Evolutionary conservation across 1,140 invertebrate genomes (phyloP), one percentile per base, ranked within the genome.

Genomic region (Leptinotarsa lineolata): DNA sequence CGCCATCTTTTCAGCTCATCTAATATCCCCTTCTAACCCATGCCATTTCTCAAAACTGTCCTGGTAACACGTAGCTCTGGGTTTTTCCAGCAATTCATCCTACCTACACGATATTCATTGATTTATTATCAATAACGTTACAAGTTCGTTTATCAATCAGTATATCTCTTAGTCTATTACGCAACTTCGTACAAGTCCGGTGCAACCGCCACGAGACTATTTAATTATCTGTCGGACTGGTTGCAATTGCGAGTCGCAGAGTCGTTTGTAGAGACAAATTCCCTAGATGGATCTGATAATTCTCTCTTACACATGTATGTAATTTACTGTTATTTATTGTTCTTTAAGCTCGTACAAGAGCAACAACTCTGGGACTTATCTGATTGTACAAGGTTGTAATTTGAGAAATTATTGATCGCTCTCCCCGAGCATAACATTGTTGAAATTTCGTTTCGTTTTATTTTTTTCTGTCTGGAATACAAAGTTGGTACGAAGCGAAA

Each of bases 231-330:
- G 21, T 30, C 20, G 15, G 5, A 64, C 61, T 30, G 61, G 61
- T 64, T 22, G 24, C 61, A 30, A 30, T 64, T 64, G 61, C 61
- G 61, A 64, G 20, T 64, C 21, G 16, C 20, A n/a, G 5, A 22
- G 61, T 64, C 61, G 61, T 64, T 64, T 22, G 61, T 30, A 64
- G 16, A 64, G 61, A 64, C 61, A 64, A 64, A 64, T 64, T 64
- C 61, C 61, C 22, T 22, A 64, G 61, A 64, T 64, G 61, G 61
- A 21, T 64, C 48, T 15, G 61, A 64, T 64, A 64, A 64, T 64
- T 64, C 61, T 30, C 48, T 54, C 61, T 64, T 64, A 64, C 61
- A 64, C 24, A 64, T 64, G 61, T 64, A 64, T 64, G 61, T 64
- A 22, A 64, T 30, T 64, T 64, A 64, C 61, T 22, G 61, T 64